Evolutionary conservation across 2,113 vertebrate species (phyloP).

Genomic region (Sinocyclocheilus maitianheensis): DNA sequence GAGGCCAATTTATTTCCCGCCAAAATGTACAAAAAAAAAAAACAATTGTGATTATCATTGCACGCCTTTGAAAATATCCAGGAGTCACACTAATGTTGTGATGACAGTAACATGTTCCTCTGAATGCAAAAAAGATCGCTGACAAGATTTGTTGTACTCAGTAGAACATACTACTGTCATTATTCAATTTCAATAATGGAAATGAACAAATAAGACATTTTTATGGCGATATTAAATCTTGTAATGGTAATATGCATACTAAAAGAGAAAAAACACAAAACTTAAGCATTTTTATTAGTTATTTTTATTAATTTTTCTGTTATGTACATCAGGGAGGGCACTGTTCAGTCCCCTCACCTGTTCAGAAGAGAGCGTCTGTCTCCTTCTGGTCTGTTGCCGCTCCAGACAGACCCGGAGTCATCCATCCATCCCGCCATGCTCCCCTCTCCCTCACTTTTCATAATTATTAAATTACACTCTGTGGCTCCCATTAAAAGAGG

Average conservation of each 20-base stretch:
- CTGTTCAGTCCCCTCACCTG: constrained; percentile 37
- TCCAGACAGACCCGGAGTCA: constrained; percentile 46
- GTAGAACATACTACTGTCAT: too few relatives aligned
- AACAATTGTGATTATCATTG: background rate
- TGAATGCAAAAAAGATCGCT: background rate
- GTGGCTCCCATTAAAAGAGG: constrained; percentile 78
- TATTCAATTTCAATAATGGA: too few relatives aligned
- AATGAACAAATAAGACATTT: too few relatives aligned
- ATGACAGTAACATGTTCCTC: background rate
- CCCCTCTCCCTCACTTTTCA: constrained; percentile 79
- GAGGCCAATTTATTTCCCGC: background rate
- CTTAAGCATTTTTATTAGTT: background rate
- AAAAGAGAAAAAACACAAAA: background rate
- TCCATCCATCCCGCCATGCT: constrained; percentile 60
- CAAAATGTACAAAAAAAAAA: background rate
- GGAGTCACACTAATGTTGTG: background rate
- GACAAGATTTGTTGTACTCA: too few relatives aligned
- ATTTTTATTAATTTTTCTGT: background rate
- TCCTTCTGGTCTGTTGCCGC: constrained; percentile 8
- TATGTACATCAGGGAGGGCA: background rate
- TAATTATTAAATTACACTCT: constrained; percentile 83
- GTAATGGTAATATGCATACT: background rate
- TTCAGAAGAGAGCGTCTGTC: constrained; percentile 18
- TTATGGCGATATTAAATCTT: background rate
- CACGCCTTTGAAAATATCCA: background rate